Base-by-base conservation (phyloP, 2,113 vertebrate species). In the Porphyrio hochstetteri region DNA sequence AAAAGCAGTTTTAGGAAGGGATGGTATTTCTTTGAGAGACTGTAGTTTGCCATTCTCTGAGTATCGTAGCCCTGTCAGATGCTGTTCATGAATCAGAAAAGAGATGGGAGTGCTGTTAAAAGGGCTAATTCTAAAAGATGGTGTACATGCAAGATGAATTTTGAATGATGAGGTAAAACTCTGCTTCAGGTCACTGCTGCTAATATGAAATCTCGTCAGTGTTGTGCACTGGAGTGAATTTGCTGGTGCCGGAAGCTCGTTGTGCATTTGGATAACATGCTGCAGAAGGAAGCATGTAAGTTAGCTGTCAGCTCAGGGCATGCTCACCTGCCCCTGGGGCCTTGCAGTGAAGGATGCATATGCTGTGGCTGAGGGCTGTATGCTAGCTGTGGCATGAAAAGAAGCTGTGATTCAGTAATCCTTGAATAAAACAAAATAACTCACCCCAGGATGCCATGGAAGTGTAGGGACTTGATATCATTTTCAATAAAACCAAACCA, bases 381-480 rank as follows among this genome's bases (percentile, higher is more conserved):
- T 75, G 35, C 33, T n/a, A 60, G 24, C 17, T 3, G 1, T 15
- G 29, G 13, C 4, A 7, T 2, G 23, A 3, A 2, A 78, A 82
- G 50, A 74, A 25, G 6, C 20, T 15, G 25, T 0, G 0, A 23
- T 36, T 86, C 59, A 11, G 35, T 35, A 65, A 35, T 24, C 11
- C 35, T 42, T 44, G 28, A 56, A 15, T 10, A 15, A 50, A 77
- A 31, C 38, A 28, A 5, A 27, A 31, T 11, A 44, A 36, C 25
- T 44, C 14, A 4, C 35, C 52, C 13, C 3, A 2, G 25, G 31
- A 3, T 56, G 31, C 2, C 8, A 12, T 8, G 7, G 18, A 60
- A 44, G 17, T 10, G 4, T 11, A 71, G 16, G 21, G 19, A 7
- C 33, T 40, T 68, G 31, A 21, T 80, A 5, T 24, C 67, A 8